phyloP scores from a whole-genome alignment of 2,888 invertebrate species.

The Fragum sueziense region DNA sequence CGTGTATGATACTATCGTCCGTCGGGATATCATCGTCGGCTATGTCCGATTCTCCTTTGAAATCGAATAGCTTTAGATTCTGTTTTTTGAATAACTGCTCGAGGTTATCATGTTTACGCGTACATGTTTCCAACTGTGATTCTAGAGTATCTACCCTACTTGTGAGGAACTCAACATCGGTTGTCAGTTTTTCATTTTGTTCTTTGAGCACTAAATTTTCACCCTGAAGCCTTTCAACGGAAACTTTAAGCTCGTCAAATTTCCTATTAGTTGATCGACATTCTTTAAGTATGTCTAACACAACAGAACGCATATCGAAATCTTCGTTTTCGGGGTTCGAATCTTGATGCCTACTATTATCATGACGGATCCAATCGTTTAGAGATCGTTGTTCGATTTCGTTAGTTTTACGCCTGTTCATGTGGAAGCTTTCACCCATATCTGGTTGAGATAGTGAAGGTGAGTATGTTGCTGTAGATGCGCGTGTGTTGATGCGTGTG shows the following conservation, averaged over 20 bases:
- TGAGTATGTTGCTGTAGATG: no score
- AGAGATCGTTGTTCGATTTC: no score
- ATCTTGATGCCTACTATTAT: no score
- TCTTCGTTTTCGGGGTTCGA: not conserved
- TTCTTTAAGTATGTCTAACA: not conserved
- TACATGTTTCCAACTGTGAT: not conserved
- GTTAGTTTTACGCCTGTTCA: no score
- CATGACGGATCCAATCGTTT: no score
- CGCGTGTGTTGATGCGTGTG: no score
- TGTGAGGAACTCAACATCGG: not conserved
- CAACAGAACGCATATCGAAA: not conserved
- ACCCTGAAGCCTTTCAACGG: not conserved
- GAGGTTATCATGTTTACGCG: not conserved
- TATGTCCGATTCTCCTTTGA: not conserved
- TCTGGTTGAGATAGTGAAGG: no score
- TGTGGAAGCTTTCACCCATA: no score
- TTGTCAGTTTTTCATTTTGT: conserved; percentile 3
- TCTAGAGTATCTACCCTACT: not conserved
- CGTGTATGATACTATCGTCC: not conserved
- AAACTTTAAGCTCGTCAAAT: not conserved
- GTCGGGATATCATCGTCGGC: not conserved
- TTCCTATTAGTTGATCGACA: not conserved
- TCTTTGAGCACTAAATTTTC: not conserved
- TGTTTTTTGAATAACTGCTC: not conserved
- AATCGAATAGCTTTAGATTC: not conserved